phyloP scores from a whole-genome alignment of 1,140 invertebrate species.

The Neodiprion lecontei region DNA sequence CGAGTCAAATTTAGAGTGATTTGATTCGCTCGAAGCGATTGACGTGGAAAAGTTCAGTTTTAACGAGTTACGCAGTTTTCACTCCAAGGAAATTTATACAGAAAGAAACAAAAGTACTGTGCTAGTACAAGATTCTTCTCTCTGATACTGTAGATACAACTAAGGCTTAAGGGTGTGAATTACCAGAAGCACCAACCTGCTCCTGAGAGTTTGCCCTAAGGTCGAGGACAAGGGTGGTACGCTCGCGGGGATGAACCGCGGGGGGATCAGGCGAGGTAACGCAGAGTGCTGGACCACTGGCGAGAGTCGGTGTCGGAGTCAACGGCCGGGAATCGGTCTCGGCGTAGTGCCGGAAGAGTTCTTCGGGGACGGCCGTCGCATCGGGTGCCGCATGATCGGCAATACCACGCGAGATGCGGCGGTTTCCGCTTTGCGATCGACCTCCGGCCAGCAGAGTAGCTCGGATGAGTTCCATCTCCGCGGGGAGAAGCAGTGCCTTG shows the following conservation, averaged over 20 bases:
- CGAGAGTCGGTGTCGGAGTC: conserved; percentile 76
- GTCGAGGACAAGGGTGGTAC: conserved; percentile 56
- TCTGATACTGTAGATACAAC: too few relatives aligned
- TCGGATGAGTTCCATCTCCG: conserved; percentile 62
- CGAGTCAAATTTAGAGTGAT: too few relatives aligned
- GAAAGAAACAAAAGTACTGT: background rate
- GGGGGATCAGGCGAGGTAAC: conserved; percentile 24
- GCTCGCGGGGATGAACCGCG: conserved; percentile 38
- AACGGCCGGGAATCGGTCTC: conserved; percentile 80
- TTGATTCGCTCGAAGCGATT: too few relatives aligned
- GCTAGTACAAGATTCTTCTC: too few relatives aligned
- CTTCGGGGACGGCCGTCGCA: conserved; percentile 62
- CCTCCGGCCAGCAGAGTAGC: conserved; percentile 47
- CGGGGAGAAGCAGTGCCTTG: conserved; percentile 58
- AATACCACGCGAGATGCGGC: conserved; percentile 27
- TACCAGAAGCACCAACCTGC: conserved; percentile 15
- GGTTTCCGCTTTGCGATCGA: conserved; percentile 20
- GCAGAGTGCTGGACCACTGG: conserved; percentile 60
- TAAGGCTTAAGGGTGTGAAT: too few relatives aligned
- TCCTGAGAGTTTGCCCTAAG: conserved; percentile 46
- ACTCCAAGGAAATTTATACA: background rate
- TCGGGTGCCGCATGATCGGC: conserved; percentile 27
- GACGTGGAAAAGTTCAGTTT: background rate
- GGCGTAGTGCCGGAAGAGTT: conserved; percentile 73
- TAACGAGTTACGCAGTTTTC: background rate